Evolutionary conservation across 2,888 invertebrate genomes (phyloP), one percentile per base, ranked within the genome.

Genomic region (Tetragnatha montana): DNA sequence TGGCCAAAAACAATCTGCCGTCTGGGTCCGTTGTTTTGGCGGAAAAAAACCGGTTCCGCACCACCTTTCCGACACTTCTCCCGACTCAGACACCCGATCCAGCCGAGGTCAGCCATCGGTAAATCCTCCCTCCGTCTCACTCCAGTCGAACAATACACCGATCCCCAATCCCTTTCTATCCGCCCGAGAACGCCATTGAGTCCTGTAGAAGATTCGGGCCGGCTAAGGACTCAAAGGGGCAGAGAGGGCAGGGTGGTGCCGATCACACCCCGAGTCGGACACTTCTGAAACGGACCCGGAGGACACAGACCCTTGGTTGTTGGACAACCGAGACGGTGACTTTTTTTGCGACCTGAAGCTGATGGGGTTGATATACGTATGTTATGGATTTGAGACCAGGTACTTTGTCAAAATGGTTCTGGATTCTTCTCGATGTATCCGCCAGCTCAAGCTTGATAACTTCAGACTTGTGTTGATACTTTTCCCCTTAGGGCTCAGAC

Each of bases 11-110:
- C 74, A 86, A 86, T 86, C 51, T n/a, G 19, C 86, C 79, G 35
- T 50, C 68, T 68, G 68, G 19, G 73, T 68, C 75, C 49, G 85
- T 84, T 89, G 89, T 89, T 89, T 76, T 89, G 89, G 85, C 89
- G 89, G 85, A 89, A 89, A 89, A 89, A 89, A 89, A 89, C 89
- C 89, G 89, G 89, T 84, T 89, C 73, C 78, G 71, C 87, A 76
- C 87, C 87, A 73, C 49, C 81, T 50, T 22, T 47, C 60, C 14
- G 17, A 12, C 8, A 47, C 49, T 22, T 35, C 12, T 75, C 35
- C 49, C 60, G 60, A 60, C 50, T 73, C 81, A 85, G 84, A 78
- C 76, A 69, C 74, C 35, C 35, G 35, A 35, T 35, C 35, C 35
- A 35, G 47, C 78, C 71, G 79, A 85, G 85, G 85, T 85, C 85